A percentile compares a stretch with the other conserved stretches of the same genome.
Conservation (phyloP, 2,888 invertebrate genomes). For the Dione vanillae region DNA sequence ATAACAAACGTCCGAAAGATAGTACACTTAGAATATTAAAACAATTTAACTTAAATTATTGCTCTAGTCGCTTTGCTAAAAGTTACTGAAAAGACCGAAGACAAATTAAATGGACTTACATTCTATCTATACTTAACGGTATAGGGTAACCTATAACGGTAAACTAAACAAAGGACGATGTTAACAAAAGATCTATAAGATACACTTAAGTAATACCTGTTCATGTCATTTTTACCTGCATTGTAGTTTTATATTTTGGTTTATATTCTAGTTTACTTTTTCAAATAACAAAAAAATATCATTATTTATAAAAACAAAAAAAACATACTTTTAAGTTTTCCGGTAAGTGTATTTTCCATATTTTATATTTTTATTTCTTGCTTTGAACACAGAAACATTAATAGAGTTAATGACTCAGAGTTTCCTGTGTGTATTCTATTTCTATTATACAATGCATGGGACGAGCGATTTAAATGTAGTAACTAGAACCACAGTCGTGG, state of each 20-base stretch:
- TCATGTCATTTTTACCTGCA: not conserved
- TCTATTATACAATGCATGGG: slow-evolving; percentile 23
- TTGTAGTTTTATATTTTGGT: not conserved
- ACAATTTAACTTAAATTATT: slow-evolving; percentile 35
- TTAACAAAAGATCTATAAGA: slow-evolving; percentile 13
- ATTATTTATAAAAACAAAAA: too few species aligned
- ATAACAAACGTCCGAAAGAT: slow-evolving; percentile 60
- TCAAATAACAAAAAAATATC: not conserved
- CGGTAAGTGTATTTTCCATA: too few species aligned
- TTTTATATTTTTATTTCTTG: not conserved
- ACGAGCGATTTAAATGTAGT: slow-evolving; percentile 51
- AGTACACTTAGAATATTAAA: slow-evolving; percentile 46
- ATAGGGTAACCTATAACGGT: slow-evolving; percentile 9
- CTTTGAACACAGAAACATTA: slow-evolving; percentile 12
- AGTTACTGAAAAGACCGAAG: slow-evolving; percentile 3
- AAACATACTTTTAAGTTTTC: too few species aligned
- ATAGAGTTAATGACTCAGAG: slow-evolving; percentile 22
- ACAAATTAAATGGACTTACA: not conserved
- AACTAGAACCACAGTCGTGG: slow-evolving; percentile 61
- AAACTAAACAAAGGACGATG: slow-evolving; percentile 11
- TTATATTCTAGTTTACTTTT: not conserved
- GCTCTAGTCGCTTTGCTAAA: slow-evolving; percentile 18
- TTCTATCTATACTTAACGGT: too few species aligned
- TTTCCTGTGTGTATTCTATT: slow-evolving; percentile 18
- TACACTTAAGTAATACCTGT: not conserved